Evolutionary conservation across 2,797 vertebrate species (phyloP).

Genomic region (Carcharodon carcharias): DNA sequence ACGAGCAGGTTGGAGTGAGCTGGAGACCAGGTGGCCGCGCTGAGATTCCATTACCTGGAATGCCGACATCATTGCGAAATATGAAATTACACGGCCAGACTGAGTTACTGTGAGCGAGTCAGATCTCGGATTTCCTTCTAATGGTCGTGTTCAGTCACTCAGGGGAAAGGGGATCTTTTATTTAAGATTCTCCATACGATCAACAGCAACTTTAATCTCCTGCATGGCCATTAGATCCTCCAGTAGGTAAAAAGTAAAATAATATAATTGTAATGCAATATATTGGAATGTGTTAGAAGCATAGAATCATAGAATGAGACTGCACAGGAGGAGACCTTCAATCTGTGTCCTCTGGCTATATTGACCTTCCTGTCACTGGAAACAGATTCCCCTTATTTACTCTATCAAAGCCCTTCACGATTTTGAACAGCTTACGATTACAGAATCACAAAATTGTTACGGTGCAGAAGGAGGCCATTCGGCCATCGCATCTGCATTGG

Average conservation of each 20-base stretch:
- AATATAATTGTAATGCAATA: not conserved
- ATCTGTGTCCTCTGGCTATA: no score
- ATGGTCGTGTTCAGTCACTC: not conserved
- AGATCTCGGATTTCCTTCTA: not conserved
- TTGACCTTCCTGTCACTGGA: no score
- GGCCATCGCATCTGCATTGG: no score
- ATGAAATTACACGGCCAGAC: not conserved
- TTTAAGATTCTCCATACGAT: slow-evolving; percentile 43
- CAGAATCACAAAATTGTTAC: no score
- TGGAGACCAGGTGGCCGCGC: not conserved
- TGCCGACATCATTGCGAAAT: not conserved
- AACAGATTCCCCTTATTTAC: no score
- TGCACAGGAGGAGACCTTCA: not conserved
- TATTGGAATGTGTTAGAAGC: not conserved
- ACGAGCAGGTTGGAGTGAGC: not conserved
- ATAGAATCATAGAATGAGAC: no score
- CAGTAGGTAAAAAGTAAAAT: not conserved
- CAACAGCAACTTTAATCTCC: slow-evolving; percentile 41
- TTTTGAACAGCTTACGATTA: no score
- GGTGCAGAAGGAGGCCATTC: no score
- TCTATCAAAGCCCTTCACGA: no score
- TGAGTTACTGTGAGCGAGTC: not conserved
- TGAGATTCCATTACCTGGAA: not conserved
- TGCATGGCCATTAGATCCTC: not conserved
- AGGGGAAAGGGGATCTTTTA: not conserved